Conservation (phyloP, 1,140 invertebrate genomes). For the Bemisia tabaci region DNA sequence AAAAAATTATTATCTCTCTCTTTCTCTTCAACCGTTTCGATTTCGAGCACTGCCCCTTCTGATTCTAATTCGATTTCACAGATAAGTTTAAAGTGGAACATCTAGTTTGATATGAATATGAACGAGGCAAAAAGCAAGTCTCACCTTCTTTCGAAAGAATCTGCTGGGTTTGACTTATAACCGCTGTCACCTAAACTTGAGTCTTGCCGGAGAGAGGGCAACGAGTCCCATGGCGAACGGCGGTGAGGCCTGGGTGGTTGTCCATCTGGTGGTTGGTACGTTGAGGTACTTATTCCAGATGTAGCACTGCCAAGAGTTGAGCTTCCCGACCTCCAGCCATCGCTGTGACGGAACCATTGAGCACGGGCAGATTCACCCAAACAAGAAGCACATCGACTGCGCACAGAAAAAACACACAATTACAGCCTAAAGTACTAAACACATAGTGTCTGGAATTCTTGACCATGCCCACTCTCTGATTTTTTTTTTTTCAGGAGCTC, state of each 20-base stretch:
- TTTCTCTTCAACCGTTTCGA: too few relatives aligned
- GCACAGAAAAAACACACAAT: slow-evolving; percentile 4
- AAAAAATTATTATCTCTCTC: too few relatives aligned
- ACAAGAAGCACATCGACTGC: slow-evolving; percentile 55
- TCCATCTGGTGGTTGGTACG: slow-evolving; percentile 28
- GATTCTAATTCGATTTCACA: too few relatives aligned
- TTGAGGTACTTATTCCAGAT: slow-evolving; percentile 23
- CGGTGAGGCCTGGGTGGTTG: slow-evolving; percentile 38
- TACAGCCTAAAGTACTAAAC: too few relatives aligned
- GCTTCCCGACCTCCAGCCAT: slow-evolving; percentile 68
- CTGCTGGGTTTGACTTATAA: slow-evolving; percentile 67
- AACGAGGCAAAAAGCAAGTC: slow-evolving; percentile 18
- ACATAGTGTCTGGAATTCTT: too few relatives aligned
- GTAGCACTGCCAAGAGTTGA: slow-evolving; percentile 44
- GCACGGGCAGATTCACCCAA: slow-evolving; percentile 69
- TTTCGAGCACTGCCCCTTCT: too few relatives aligned
- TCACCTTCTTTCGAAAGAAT: slow-evolving; percentile 71
- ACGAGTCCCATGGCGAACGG: slow-evolving; percentile 67
- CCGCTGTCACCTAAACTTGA: slow-evolving; percentile 69
- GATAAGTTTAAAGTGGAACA: too few relatives aligned
- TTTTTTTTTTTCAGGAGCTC: too few relatives aligned
- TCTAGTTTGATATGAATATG: too few relatives aligned
- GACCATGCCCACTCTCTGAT: too few relatives aligned
- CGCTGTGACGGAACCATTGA: slow-evolving; percentile 74
- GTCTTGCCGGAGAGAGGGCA: slow-evolving; percentile 65